Conservation (phyloP, 2,888 invertebrate genomes). For the Biston betularia region DNA sequence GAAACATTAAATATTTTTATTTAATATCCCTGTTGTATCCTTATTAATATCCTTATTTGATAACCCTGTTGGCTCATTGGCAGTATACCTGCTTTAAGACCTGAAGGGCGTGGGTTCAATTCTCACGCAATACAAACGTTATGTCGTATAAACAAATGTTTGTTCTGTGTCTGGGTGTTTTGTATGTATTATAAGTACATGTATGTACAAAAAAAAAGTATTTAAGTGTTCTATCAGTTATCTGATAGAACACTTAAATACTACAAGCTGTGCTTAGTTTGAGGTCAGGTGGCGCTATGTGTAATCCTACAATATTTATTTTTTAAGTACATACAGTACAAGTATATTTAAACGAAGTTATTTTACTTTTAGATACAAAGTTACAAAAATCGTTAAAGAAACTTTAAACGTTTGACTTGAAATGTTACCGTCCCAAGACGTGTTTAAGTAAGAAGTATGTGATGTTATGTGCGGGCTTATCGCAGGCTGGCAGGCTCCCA, state of each 20-base stretch:
- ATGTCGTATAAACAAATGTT: too few relatives aligned
- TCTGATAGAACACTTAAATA: too few relatives aligned
- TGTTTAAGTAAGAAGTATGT: constrained; percentile 62
- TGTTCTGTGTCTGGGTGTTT: too few relatives aligned
- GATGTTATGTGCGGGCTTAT: constrained; percentile 60
- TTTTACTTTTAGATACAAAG: constrained; percentile 1
- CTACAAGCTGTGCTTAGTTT: too few relatives aligned
- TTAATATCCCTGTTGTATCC: neutral
- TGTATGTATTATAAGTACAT: too few relatives aligned
- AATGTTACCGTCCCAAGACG: constrained; percentile 41
- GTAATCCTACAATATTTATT: neutral
- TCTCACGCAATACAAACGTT: too few relatives aligned
- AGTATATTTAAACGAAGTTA: neutral
- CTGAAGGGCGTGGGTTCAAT: too few relatives aligned
- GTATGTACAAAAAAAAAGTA: too few relatives aligned
- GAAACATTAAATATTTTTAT: neutral
- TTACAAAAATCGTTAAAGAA: neutral
- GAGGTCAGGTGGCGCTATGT: too few relatives aligned
- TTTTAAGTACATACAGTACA: neutral
- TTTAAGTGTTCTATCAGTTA: too few relatives aligned
- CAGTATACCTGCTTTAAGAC: neutral
- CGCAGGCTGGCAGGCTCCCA: constrained; percentile 66
- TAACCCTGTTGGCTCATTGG: too few relatives aligned
- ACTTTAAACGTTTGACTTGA: constrained; percentile 12
- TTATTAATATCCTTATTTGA: too few relatives aligned